These are phyloP conservation scores for Crossaster papposus DNA, from an alignment of 53 echinoderm and acorn worm genomes.

Conservation along the genomic window DNA sequence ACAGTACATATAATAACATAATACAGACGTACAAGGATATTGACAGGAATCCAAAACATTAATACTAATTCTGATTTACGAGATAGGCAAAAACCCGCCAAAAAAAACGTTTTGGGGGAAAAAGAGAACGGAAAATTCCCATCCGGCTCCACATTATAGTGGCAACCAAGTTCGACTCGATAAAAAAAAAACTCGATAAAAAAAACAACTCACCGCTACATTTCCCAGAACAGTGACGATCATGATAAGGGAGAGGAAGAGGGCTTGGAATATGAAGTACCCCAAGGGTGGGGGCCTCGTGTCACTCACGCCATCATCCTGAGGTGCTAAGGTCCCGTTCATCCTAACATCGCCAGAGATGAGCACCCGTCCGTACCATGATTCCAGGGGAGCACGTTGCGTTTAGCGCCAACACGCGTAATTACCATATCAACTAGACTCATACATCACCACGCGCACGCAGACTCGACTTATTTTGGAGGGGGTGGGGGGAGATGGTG, in stretches of 20 bases:
- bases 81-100: too few species aligned
- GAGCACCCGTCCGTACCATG: neutral
- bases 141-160: too few species aligned
- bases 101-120: too few species aligned
- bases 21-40: too few species aligned
- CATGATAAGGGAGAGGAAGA: slow-evolving; percentile 72
- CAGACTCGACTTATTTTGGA: neutral
- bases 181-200: too few species aligned
- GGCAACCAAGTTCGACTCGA: too few species aligned
- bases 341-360: slow-evolving; percentile 3
- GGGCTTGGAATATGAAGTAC: slow-evolving; percentile 79
- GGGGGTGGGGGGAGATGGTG: neutral
- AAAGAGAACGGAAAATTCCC: too few species aligned
- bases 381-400: neutral
- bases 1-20: too few species aligned
- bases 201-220: slow-evolving; percentile 69
- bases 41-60: too few species aligned
- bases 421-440: neutral
- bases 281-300: slow-evolving; percentile 46
- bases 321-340: slow-evolving; percentile 21
- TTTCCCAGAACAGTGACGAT: slow-evolving; percentile 77
- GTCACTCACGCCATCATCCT: neutral
- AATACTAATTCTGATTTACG: too few species aligned
- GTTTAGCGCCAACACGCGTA: neutral
- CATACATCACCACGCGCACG: neutral